phyloP scores from a whole-genome alignment of 1,140 invertebrate species.

The Antheraea mylitta region DNA sequence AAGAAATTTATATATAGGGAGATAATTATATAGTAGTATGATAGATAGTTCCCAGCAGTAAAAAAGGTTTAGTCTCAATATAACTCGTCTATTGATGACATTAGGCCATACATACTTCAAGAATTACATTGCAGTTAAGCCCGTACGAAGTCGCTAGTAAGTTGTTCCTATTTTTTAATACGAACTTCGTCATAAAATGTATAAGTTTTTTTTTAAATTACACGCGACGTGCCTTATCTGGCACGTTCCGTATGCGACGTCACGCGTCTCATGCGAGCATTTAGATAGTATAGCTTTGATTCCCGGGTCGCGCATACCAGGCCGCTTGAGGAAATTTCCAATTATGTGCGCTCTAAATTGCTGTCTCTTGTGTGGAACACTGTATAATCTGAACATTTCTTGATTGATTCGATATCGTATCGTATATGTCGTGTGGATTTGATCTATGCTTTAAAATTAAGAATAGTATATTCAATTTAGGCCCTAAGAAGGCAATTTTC shows the following conservation, averaged over 20 bases:
- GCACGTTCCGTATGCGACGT: conserved; percentile 19
- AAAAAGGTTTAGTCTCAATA: no score
- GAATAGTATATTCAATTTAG: no score
- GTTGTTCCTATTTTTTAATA: not conserved
- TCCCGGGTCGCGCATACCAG: conserved; percentile 1
- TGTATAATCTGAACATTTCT: not conserved
- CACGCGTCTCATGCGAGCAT: conserved; percentile 10
- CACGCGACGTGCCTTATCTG: conserved; percentile 10
- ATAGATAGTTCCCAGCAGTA: no score
- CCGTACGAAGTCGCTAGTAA: not conserved
- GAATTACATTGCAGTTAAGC: no score
- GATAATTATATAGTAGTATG: no score
- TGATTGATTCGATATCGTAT: no score
- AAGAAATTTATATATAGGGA: no score
- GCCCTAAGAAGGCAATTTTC: no score
- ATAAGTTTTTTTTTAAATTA: conserved; percentile 6
- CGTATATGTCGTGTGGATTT: no score
- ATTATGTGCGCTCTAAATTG: not conserved
- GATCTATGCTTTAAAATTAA: no score
- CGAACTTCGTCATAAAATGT: not conserved
- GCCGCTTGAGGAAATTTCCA: not conserved
- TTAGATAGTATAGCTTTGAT: conserved; percentile 5
- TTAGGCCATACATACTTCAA: no score
- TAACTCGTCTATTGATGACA: no score
- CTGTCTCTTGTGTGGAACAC: not conserved